Percentiles rank a stretch among this genome's conserved stretches.
These are phyloP conservation scores for Melolontha melolontha DNA, from an alignment of 2,888 invertebrate genomes.

Conservation along the genomic window DNA sequence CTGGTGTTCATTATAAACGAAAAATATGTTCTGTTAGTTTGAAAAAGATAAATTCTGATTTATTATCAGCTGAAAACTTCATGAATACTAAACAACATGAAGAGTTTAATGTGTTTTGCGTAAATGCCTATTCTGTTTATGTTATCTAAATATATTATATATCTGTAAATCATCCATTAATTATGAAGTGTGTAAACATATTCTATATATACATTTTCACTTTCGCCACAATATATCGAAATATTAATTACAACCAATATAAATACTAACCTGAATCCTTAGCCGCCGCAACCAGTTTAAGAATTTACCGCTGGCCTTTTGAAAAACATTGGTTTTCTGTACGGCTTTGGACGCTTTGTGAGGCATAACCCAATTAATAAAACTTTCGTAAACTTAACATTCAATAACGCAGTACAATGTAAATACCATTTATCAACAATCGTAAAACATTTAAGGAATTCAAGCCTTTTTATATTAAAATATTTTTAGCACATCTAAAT, in stretches of 20 bases:
- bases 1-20: no score
- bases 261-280: conserved; percentile 58
- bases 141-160: conserved; percentile 12
- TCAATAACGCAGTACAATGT: conserved; percentile 10
- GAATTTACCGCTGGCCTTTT: conserved; percentile 65
- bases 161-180: background rate
- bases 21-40: background rate
- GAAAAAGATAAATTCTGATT: background rate
- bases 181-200: conserved; percentile 9
- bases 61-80: background rate
- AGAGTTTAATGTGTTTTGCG: conserved; percentile 8
- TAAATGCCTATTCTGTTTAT: background rate
- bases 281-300: conserved; percentile 64
- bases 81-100: conserved; percentile 1
- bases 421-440: conserved; percentile 28
- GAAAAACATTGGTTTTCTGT: conserved; percentile 62
- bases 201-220: conserved; percentile 4
- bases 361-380: conserved; percentile 54
- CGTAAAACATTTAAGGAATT: conserved; percentile 26
- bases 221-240: background rate
- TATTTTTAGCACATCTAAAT: conserved; percentile 16
- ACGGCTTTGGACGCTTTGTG: conserved; percentile 54
- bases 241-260: conserved; percentile 21
- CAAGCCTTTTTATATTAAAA: conserved; percentile 24
- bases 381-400: conserved; percentile 30